phyloP scores from a whole-genome alignment of 2,888 invertebrate species.

The Drosophila tripunctata region DNA sequence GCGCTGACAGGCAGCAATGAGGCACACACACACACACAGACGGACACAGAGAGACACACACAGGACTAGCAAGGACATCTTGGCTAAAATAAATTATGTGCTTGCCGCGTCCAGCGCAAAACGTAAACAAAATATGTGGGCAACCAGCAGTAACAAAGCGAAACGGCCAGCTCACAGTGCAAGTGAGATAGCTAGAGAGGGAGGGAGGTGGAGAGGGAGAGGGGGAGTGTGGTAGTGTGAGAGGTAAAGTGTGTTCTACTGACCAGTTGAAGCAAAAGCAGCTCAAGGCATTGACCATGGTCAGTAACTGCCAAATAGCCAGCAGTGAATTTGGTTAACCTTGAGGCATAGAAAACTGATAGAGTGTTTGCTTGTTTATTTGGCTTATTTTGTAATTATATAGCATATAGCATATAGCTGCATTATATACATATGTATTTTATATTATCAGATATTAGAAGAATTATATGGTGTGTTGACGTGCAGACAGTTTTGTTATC shows the following conservation, averaged over 20 bases:
- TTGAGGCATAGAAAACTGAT: slow-evolving; percentile 21
- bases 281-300: slow-evolving; percentile 62
- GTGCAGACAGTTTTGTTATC: too few relatives aligned
- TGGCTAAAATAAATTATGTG: slow-evolving; percentile 71
- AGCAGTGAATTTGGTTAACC: slow-evolving; percentile 29
- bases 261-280: slow-evolving; percentile 11
- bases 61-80: slow-evolving; percentile 65
- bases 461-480: too few relatives aligned
- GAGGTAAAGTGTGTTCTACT: not conserved
- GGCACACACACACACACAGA: slow-evolving; percentile 35
- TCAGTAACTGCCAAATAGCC: slow-evolving; percentile 46
- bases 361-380: not conserved
- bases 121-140: slow-evolving; percentile 71
- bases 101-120: slow-evolving; percentile 66
- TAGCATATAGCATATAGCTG: too few relatives aligned
- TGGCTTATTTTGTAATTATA: not conserved
- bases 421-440: too few relatives aligned
- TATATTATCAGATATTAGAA: too few relatives aligned
- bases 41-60: slow-evolving; percentile 16
- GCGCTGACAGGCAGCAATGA: slow-evolving; percentile 74
- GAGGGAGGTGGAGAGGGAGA: not conserved
- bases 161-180: not conserved
- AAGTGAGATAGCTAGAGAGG: too few relatives aligned
- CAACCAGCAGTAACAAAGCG: not conserved
- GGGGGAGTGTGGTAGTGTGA: not conserved